Evolutionary conservation across 2,797 vertebrate species (phyloP), one percentile per base, ranked within the genome.

Genomic region (Hozukius guyotensis): DNA sequence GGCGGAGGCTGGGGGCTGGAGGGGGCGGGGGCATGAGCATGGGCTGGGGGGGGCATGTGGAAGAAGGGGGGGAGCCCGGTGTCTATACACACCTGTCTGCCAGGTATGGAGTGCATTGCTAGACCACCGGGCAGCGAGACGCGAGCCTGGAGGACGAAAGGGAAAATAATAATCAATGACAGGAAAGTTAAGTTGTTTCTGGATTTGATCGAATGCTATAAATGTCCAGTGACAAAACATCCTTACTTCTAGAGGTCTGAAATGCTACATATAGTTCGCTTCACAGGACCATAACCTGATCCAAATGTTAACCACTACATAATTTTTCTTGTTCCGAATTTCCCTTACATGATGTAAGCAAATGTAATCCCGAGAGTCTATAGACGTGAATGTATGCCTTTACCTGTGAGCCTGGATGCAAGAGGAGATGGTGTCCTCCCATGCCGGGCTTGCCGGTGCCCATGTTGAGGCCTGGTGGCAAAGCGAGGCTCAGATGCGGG

Each of bases 331-430:
- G 22, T 10, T 53, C 24, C 11, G 2, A 10, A 14, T 36, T 32
- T 31, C 8, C n/a, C 22, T 25, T 9, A 9, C 32, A 20, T 9
- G 1, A 18, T 13, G 1, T 13, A 20, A 34, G 3, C 3, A 3
- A 13, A 25, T 20, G 13, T 32, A 9, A 14, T 32, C 22, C 20
- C 3, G 3, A 5, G 6, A 52, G 63, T 46, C 31, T 61, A 49
- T 2, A 36, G 25, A 7, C 16, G 13, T 9, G 8, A 12, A 14
- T 52, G 42, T 24, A 24, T 2, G 22, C 10, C 53, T 22, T 4
- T 93, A 99, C 98, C 97, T 99, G 98, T 87, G 96, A 96, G 92
- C 94, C 96, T 57, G 96, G 78, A 73, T 95, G 95, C 95, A 99
- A 87, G 84, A 97, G 94, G 93, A 98, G 91, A 74, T 89, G 93